Base-by-base conservation (phyloP, 2,797 vertebrate genomes). In the Cuniculus paca region DNA sequence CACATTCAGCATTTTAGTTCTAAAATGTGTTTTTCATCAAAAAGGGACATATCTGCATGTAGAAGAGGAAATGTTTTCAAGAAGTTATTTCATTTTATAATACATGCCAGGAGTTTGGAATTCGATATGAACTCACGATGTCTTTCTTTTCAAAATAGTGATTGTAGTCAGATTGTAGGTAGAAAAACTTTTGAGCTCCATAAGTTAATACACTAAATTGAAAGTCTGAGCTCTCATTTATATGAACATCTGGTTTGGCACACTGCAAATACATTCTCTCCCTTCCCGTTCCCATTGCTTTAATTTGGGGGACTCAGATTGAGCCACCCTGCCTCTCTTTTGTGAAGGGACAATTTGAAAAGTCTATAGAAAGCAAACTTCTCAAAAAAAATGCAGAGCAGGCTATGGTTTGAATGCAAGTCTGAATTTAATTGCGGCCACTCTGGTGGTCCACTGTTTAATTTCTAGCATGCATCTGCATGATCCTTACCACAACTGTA, bases 321-420 rank as follows among this genome's bases (percentile, higher is more conserved):
- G 63, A 96, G 94, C 65, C 83, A 91, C 83, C 50, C 89, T 89
- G 91, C 56, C 50, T 88, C 42, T 92, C 95, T 96, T 97, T 97
- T 95, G 92, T 96, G 74, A 75, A 91, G 34, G 26, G 93, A 97
- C 97, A 97, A 97, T 97, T 92, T 97, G 96, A 98, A 97, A 96
- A 97, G 97, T 95, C 97, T 97, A 95, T 97, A 95, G 80, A 97
- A 95, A 95, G 70, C 86, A 96, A 98, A 98, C 94, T 98, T 98
- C 90, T 74, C 4, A 54, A 98, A 98, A 54, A 97, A 96, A 98
- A 97, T 88, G 94, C 95, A 98, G 97, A 97, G 96, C 89, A 16
- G 97, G 97, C 97, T 97, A 97, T 92, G 96, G 97, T 98, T 98
- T 98, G 98, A 98, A 98, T 96, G 96, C 97, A 97, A 79, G 96